phyloP scores from a whole-genome alignment of 2,797 vertebrate species.

The Amblyopsis hoosieri region DNA sequence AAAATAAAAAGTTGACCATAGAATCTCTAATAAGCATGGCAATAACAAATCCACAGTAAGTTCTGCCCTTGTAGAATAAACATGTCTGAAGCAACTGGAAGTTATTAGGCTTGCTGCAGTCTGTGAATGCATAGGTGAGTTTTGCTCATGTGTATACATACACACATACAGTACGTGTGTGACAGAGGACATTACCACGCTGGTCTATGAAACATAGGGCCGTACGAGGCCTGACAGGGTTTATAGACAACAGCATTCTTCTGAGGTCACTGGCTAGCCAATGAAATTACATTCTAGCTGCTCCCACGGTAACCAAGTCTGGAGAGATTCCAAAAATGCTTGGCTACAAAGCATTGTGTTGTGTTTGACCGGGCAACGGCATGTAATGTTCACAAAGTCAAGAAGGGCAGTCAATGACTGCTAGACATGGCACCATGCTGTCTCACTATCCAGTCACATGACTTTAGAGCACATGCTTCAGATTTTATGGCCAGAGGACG shows the following conservation, averaged over 20 bases:
- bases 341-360: conserved; percentile 43
- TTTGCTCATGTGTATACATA: too few relatives aligned
- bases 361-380: conserved; percentile 35
- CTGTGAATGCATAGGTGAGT: neutral
- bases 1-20: too few relatives aligned
- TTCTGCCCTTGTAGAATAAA: too few relatives aligned
- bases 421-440: conserved; percentile 17
- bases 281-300: conserved; percentile 68
- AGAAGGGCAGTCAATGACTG: conserved; percentile 38
- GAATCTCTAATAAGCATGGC: too few relatives aligned
- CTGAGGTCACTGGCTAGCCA: conserved; percentile 69
- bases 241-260: conserved; percentile 70
- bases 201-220: conserved; percentile 54
- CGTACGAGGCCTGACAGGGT: conserved; percentile 69
- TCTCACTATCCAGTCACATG: conserved; percentile 14
- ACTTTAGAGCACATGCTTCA: neutral
- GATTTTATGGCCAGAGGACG: neutral
- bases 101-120: conserved; percentile 1
- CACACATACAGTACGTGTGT: conserved; percentile 3
- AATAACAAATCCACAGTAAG: too few relatives aligned
- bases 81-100: too few relatives aligned
- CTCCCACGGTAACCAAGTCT: conserved; percentile 75
- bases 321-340: conserved; percentile 12
- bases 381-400: conserved; percentile 45
- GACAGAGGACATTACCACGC: conserved; percentile 19